Evolutionary conservation across 2,797 vertebrate species (phyloP).

Genomic region (Chanos chanos): DNA sequence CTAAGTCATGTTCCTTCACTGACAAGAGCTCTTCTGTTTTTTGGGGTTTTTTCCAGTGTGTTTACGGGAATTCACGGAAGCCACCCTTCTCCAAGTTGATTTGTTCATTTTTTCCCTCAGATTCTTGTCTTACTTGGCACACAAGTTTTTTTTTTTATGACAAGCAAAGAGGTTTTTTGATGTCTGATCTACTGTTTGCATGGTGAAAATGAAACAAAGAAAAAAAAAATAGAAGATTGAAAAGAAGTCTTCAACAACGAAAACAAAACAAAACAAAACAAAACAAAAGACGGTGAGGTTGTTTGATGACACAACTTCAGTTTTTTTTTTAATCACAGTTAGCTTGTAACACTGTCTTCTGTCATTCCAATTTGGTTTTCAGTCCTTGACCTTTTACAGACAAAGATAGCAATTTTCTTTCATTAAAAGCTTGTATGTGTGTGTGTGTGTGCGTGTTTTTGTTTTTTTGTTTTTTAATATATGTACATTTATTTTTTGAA

Average conservation of each 20-base stretch:
- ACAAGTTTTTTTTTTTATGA: constrained; percentile 62
- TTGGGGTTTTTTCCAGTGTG: no score
- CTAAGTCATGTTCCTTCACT: constrained; percentile 63
- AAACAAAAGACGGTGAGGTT: no score
- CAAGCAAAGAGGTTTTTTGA: constrained; percentile 72
- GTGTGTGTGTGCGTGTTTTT: no score
- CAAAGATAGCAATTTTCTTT: no score
- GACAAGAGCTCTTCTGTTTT: constrained; percentile 52
- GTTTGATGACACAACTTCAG: constrained; percentile 53
- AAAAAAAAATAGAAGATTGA: constrained; percentile 55
- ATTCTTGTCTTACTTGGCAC: constrained; percentile 62
- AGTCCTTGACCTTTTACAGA: neutral
- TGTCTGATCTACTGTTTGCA: constrained; percentile 79
- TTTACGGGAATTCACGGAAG: constrained; percentile 60
- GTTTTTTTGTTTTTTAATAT: no score
- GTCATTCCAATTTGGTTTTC: neutral
- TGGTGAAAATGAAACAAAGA: constrained; percentile 67
- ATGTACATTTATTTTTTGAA: no score
- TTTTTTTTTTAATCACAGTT: constrained; percentile 29
- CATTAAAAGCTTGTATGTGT: no score
- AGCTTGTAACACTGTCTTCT: constrained; percentile 56
- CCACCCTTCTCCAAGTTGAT: constrained; percentile 52
- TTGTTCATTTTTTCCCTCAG: constrained; percentile 48
- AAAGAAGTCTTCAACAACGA: constrained; percentile 70
- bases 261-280: no score